These are phyloP conservation scores for Bombus waltoni DNA, from an alignment of 1,140 invertebrate genomes.

Conservation along the genomic window DNA sequence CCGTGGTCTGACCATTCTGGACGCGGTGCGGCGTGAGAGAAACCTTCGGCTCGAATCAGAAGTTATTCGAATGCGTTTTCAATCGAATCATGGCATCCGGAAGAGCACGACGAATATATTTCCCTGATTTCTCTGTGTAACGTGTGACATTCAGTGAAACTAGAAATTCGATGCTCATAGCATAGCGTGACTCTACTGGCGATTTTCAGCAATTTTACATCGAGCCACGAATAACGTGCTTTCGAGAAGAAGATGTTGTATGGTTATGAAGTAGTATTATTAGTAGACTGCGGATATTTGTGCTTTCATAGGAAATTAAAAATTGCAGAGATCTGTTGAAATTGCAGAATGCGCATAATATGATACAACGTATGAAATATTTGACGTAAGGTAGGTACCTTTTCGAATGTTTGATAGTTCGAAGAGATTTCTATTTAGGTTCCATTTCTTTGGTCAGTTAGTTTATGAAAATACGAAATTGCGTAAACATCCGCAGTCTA, in stretches of 20 bases:
- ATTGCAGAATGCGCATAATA: too few relatives aligned
- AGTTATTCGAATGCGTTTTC: constrained; percentile 35
- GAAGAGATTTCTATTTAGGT: background rate
- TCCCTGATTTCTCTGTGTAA: background rate
- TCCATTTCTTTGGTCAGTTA: background rate
- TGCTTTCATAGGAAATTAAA: too few relatives aligned
- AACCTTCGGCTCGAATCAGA: background rate
- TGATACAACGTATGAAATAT: background rate
- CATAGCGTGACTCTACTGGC: too few relatives aligned
- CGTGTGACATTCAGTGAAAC: background rate
- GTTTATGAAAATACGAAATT: background rate
- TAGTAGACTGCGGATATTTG: background rate
- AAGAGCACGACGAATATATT: constrained; percentile 1
- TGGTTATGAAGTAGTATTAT: too few relatives aligned
- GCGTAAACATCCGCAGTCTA: background rate
- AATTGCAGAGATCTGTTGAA: too few relatives aligned
- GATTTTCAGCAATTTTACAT: background rate
- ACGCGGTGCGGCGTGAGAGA: constrained; percentile 15
- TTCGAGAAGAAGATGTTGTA: background rate
- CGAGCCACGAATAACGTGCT: background rate
- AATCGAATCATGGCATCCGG: constrained; percentile 12
- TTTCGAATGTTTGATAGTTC: background rate
- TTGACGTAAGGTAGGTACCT: background rate
- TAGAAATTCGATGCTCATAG: background rate
- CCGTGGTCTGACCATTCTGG: background rate